Evolutionary conservation across 2,888 invertebrate genomes (phyloP).

Genomic region (Aquatica leii): DNA sequence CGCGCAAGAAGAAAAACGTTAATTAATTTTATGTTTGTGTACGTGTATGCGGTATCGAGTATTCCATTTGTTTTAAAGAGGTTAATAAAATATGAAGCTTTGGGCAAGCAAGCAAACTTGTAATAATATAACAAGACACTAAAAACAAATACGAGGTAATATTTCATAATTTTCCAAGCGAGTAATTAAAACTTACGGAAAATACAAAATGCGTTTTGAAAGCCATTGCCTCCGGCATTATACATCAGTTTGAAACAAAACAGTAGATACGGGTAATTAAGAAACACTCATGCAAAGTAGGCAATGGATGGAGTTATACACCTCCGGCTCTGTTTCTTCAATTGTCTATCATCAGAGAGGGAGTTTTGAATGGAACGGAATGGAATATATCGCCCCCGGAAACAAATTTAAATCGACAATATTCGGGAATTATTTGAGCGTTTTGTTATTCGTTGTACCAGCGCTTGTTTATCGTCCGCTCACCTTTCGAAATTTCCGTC

Average conservation of each 20-base stretch:
- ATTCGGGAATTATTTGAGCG: constrained; percentile 36
- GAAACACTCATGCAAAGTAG: constrained; percentile 40
- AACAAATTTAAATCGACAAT: constrained; percentile 38
- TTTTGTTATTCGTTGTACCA: constrained; percentile 35
- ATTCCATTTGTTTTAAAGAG: constrained; percentile 32
- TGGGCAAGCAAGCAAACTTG: constrained; percentile 32
- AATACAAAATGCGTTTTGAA: constrained; percentile 39
- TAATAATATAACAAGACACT: constrained; percentile 38
- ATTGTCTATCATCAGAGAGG: constrained; percentile 36
- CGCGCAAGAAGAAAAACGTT: constrained; percentile 20
- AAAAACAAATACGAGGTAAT: constrained; percentile 38
- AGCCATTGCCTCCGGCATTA: constrained; percentile 36
- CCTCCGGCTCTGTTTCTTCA: constrained; percentile 39
- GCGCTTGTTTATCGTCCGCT: constrained; percentile 25
- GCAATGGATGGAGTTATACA: constrained; percentile 39
- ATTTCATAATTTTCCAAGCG: constrained; percentile 38
- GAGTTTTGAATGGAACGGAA: constrained; percentile 37
- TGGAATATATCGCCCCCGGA: constrained; percentile 37
- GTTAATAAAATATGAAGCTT: constrained; percentile 35
- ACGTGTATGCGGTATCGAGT: constrained; percentile 28
- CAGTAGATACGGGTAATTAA: constrained; percentile 39
- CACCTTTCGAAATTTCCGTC: constrained; percentile 16
- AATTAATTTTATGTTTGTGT: constrained; percentile 34
- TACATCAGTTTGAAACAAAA: constrained; percentile 39
- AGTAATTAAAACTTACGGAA: constrained; percentile 39